Evolutionary conservation across 2,888 invertebrate species (phyloP).

Genomic region (Drosophila limbata): DNA sequence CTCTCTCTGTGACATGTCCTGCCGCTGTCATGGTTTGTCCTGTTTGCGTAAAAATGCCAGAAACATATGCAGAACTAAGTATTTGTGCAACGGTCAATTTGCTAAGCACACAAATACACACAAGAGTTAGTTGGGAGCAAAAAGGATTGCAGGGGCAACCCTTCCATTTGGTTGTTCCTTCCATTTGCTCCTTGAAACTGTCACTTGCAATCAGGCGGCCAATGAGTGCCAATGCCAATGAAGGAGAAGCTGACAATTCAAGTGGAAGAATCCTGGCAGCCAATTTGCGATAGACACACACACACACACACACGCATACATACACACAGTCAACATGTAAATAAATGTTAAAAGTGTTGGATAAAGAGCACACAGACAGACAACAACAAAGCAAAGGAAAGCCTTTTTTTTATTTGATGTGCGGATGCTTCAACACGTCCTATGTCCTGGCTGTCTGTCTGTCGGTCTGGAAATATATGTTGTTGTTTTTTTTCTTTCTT

Average conservation of each 20-base stretch:
- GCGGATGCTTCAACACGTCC: conserved; percentile 75
- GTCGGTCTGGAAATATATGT: conserved; percentile 2
- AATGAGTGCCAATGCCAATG: conserved; percentile 70
- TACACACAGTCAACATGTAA: conserved; percentile 69
- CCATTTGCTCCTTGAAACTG: conserved; percentile 66
- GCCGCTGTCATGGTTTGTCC: conserved; percentile 6
- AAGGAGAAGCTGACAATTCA: conserved; percentile 72
- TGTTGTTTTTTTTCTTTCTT: conserved; percentile 29
- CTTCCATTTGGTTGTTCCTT: conserved; percentile 43
- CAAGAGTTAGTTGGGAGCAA: background rate
- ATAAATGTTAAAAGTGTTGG: conserved; percentile 75
- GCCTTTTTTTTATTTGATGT: conserved; percentile 66
- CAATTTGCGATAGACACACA: conserved; percentile 73
- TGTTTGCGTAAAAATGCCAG: conserved; percentile 40
- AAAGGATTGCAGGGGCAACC: conserved; percentile 48
- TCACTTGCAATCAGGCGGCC: conserved; percentile 79
- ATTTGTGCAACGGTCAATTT: conserved; percentile 78
- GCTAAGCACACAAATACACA: conserved; percentile 57
- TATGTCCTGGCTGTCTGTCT: conserved; percentile 24
- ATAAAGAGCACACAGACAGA: conserved; percentile 21
- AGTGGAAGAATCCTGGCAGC: conserved; percentile 80
- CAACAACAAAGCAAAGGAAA: conserved; percentile 60
- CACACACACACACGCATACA: conserved; percentile 20
- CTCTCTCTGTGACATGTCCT: background rate
- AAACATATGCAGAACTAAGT: conserved; percentile 66